Evolutionary conservation across 1,140 invertebrate species (phyloP).

Genomic region (Diabrotica virgifera): DNA sequence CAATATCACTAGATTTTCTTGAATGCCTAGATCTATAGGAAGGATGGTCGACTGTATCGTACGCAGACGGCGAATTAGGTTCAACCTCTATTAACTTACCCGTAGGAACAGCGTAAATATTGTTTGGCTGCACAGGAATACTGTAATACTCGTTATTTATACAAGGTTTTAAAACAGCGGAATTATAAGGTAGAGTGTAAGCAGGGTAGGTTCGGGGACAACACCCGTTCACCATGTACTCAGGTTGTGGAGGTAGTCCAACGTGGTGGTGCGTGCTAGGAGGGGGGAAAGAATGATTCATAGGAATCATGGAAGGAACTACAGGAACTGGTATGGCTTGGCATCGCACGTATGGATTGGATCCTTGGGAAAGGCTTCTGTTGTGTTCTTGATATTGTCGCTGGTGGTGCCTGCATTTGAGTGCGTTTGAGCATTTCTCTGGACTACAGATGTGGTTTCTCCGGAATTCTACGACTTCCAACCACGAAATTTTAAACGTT

Average conservation of each 20-base stretch:
- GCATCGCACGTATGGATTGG: neutral
- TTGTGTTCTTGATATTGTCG: constrained; percentile 43
- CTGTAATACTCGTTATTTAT: constrained; percentile 1
- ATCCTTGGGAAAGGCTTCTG: constrained; percentile 27
- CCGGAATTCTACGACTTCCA: constrained; percentile 65
- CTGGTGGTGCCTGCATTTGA: constrained; percentile 51
- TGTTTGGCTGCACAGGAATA: neutral
- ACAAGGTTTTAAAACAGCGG: neutral
- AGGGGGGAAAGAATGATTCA: constrained; percentile 35
- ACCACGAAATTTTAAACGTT: constrained; percentile 57
- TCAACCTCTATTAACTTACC: constrained; percentile 71
- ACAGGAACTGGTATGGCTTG: constrained; percentile 7
- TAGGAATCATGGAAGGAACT: neutral
- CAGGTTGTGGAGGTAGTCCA: constrained; percentile 13
- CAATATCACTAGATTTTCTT: constrained; percentile 21
- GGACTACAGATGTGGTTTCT: constrained; percentile 61
- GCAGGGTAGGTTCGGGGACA: constrained; percentile 28
- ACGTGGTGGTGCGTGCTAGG: constrained; percentile 23
- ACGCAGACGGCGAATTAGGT: constrained; percentile 37
- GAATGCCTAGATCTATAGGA: constrained; percentile 21
- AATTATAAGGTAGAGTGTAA: constrained; percentile 21
- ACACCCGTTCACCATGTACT: constrained; percentile 29
- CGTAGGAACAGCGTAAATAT: constrained; percentile 49
- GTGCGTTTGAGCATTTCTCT: constrained; percentile 53
- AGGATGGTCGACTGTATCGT: constrained; percentile 31